These are phyloP conservation scores for Geothlypis trichas DNA, from an alignment of 2,113 vertebrate genomes.

Conservation along the genomic window DNA sequence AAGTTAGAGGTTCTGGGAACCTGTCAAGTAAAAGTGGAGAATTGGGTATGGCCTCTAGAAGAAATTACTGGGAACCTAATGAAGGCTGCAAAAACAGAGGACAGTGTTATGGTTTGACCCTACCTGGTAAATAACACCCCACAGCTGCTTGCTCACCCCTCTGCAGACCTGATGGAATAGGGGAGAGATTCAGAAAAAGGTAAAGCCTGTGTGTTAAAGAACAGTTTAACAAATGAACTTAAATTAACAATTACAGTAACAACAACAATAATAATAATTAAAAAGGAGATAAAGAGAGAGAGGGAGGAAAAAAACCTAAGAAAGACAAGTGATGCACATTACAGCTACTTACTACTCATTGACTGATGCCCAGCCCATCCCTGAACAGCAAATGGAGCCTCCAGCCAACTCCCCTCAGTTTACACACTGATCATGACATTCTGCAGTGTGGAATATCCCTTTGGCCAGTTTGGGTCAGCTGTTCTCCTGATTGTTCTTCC, in stretches of 20 bases:
- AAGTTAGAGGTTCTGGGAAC: background rate
- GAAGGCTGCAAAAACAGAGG: background rate
- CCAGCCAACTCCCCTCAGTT: background rate
- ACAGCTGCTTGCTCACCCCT: background rate
- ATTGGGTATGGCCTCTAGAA: background rate
- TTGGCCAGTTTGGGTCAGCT: background rate
- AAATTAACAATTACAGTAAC: background rate
- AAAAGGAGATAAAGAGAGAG: background rate
- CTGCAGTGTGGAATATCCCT: background rate
- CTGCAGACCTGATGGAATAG: background rate
- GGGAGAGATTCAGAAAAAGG: background rate
- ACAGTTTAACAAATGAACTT: background rate
- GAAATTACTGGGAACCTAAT: background rate
- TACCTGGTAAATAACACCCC: background rate
- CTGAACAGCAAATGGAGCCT: accelerated
- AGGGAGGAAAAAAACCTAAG: background rate
- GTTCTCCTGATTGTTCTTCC: background rate
- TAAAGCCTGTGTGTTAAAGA: background rate
- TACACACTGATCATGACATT: background rate
- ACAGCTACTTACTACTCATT: background rate
- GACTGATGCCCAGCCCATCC: background rate
- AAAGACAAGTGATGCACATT: background rate
- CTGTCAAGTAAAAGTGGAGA: background rate
- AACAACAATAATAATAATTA: background rate
- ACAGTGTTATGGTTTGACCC: background rate